Evolutionary conservation across 1,140 invertebrate genomes (phyloP), one percentile per base, ranked within the genome.

Genomic region (Schlechtendalia chinensis): DNA sequence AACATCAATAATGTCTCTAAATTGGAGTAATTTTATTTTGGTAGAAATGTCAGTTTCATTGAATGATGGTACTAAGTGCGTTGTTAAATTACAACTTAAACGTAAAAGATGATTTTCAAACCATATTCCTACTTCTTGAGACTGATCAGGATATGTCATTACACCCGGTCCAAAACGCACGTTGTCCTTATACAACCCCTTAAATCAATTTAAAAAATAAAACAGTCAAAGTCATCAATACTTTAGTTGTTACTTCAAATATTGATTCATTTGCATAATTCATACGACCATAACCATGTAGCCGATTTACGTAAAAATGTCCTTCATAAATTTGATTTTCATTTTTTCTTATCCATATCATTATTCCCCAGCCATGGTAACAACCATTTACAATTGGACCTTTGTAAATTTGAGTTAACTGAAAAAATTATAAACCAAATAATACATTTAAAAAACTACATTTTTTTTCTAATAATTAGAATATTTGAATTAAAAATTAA

Each of bases 151-250:
- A 63, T 77, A 12, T 1, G 71, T 81, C 47, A 75, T 22, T 16
- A 77, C 71, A 47, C 71, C 81, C 10, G 81, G 81, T 29, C 81
- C 81, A 81, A 81, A 81, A 24, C 71, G 71, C 56, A 22, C 50
- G 47, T 81, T 75, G n/a, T 81, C 47, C 53, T 81, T 81, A 45
- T 53, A 81, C 12, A 81, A 14, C 5, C 81, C 81, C 71, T 81
- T 47, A 12, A 29, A 72, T 59, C 8, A 29, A 59, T 59, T 39
- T n/a, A 47, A 45, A n/a, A n/a, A n/a, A n/a, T n/a, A n/a, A 59
- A 17, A 61, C 0, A 63, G 16, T 63, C n/a, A n/a, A n/a, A n/a
- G n/a, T n/a, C n/a, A n/a, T n/a, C n/a, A n/a, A n/a, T n/a, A n/a
- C n/a, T n/a, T 65, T 67, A 45, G 17, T 50, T 24, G 1, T 59